Evolutionary conservation across 1,140 invertebrate species (phyloP).

Genomic region (Pogonomyrmex barbatus): DNA sequence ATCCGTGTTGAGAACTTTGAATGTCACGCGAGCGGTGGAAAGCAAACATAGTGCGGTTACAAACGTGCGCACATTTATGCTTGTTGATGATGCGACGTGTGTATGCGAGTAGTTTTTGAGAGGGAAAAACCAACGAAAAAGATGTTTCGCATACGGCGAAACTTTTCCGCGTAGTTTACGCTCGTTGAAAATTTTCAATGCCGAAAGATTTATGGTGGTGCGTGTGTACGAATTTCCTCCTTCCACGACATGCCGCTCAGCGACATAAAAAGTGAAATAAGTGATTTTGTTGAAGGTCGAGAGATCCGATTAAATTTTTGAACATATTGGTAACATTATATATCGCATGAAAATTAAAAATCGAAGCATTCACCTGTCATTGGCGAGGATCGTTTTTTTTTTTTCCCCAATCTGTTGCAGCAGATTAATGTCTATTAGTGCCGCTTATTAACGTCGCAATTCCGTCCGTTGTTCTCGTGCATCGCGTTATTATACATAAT

Average conservation of each 20-base stretch:
- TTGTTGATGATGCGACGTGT: not conserved
- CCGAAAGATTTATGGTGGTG: not conserved
- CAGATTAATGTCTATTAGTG: constrained; percentile 45
- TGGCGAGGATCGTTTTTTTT: constrained; percentile 24
- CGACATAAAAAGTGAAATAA: not conserved
- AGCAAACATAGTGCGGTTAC: constrained; percentile 40
- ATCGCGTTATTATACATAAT: constrained; percentile 36
- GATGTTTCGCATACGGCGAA: not conserved
- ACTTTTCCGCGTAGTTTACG: not conserved
- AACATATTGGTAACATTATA: not conserved
- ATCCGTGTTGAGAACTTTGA: constrained; percentile 47
- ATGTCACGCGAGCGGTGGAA: constrained; percentile 4
- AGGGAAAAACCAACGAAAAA: constrained; percentile 10
- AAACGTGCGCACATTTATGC: not conserved
- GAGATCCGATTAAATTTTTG: not conserved
- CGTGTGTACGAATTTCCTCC: not conserved
- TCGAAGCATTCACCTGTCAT: constrained; percentile 15
- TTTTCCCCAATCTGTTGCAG: constrained; percentile 18
- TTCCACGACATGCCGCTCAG: not conserved
- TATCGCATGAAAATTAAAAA: not conserved
- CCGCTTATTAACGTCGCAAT: constrained; percentile 47
- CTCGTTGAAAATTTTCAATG: not conserved
- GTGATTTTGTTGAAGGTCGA: not conserved
- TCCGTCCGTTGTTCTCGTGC: constrained; percentile 39
- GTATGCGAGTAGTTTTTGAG: constrained; percentile 36